A percentile compares a stretch with the other conserved stretches of the same genome.
Evolutionary conservation across 2,888 invertebrate genomes (phyloP).

Genomic region (Dasypolia templi): DNA sequence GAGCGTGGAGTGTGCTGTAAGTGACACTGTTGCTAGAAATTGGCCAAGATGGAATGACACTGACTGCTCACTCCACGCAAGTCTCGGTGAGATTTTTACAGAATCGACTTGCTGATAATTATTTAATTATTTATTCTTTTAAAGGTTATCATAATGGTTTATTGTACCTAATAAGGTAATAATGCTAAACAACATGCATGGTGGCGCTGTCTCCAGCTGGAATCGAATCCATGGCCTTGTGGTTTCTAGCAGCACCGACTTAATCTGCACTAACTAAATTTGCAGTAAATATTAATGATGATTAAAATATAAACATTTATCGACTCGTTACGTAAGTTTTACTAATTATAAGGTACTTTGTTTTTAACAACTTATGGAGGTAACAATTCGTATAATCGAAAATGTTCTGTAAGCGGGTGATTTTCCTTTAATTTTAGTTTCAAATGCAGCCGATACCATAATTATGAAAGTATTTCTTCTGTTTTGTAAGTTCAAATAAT

Average conservation of each 20-base stretch:
- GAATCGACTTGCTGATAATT: no score
- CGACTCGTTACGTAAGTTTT: not conserved
- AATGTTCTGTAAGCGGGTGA: not conserved
- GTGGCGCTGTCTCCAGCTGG: not conserved
- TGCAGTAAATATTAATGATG: slow-evolving; percentile 21
- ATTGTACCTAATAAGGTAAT: no score
- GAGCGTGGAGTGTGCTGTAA: no score
- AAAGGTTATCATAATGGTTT: no score
- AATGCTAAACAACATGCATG: not conserved
- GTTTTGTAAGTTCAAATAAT: slow-evolving; percentile 37
- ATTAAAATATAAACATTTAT: slow-evolving; percentile 4
- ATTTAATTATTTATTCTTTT: no score
- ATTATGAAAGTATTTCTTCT: slow-evolving; percentile 16
- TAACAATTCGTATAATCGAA: not conserved
- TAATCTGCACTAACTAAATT: slow-evolving; percentile 1
- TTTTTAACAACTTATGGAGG: not conserved
- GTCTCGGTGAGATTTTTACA: no score
- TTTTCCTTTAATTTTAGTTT: not conserved
- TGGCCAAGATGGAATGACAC: no score
- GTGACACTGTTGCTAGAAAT: no score
- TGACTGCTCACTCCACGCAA: no score
- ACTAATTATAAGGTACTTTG: not conserved
- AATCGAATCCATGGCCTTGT: not conserved
- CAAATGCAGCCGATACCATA: not conserved
- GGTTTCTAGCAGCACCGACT: not conserved